phyloP scores from a whole-genome alignment of 2,113 vertebrate genomes.

The Noturus placidus region DNA sequence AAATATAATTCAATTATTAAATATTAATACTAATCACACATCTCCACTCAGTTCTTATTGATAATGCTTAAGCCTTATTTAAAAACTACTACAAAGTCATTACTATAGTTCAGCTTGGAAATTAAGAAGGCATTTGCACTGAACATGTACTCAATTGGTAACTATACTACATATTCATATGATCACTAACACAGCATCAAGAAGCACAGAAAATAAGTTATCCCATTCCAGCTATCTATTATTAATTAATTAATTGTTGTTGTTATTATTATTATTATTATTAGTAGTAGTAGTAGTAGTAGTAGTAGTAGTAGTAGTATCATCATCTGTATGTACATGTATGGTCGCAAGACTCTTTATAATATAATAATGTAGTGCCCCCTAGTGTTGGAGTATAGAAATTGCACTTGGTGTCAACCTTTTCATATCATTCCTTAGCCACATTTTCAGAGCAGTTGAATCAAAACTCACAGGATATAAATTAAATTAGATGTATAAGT shows the following conservation, averaged over 20 bases:
- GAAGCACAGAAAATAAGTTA: not conserved
- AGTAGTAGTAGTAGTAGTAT: not conserved
- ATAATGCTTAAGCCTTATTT: not conserved
- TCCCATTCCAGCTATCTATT: not conserved
- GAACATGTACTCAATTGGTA: not conserved
- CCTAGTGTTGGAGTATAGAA: not conserved
- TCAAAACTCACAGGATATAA: not conserved
- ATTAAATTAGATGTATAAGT: not conserved
- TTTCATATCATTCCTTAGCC: not conserved
- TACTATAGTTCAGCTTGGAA: not conserved
- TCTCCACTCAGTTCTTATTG: not conserved
- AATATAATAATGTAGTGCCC: not conserved
- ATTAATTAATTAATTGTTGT: not conserved
- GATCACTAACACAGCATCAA: not conserved
- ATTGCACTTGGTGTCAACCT: not conserved
- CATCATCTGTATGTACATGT: not conserved
- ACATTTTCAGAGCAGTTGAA: not conserved
- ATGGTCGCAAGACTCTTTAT: not conserved
- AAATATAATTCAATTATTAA: not conserved
- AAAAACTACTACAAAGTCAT: not conserved
- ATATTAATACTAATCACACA: not conserved
- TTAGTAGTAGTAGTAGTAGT: not conserved
- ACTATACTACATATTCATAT: not conserved
- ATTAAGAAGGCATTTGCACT: not conserved
- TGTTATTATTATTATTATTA: not conserved